Conservation (phyloP, 2,888 invertebrate genomes). For the Chymomyza amoena region DNA sequence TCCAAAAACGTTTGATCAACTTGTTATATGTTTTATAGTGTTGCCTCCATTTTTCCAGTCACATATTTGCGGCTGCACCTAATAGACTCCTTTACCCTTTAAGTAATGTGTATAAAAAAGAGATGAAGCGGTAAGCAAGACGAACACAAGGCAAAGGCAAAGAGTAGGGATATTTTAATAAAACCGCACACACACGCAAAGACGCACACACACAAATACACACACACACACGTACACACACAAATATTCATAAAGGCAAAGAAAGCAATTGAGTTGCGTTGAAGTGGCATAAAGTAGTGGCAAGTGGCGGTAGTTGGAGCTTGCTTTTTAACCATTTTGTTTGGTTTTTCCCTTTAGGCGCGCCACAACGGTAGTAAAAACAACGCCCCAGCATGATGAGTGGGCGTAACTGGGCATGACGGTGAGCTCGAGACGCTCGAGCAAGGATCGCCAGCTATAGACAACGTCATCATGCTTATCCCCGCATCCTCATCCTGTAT, state of each 20-base stretch:
- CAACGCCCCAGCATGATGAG: constrained; percentile 5
- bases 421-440: background rate
- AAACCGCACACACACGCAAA: constrained; percentile 49
- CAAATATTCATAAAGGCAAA: constrained; percentile 53
- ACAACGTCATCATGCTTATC: background rate
- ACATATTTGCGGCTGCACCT: background rate
- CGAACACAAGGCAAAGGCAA: constrained; percentile 16
- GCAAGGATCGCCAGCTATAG: background rate
- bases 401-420: background rate
- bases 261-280: constrained; percentile 72
- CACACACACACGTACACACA: constrained; percentile 19
- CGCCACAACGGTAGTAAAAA: constrained; percentile 47
- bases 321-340: constrained; percentile 72
- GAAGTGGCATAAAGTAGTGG: constrained; percentile 72
- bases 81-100: background rate
- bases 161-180: constrained; percentile 57
- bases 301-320: constrained; percentile 52
- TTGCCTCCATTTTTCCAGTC: background rate
- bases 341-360: constrained; percentile 52
- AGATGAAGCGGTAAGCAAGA: constrained; percentile 10
- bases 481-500: background rate
- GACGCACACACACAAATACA: background rate
- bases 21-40: too few species aligned
- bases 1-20: too few species aligned
- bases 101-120: constrained; percentile 36